These are phyloP conservation scores for Nephila pilipes DNA, from an alignment of 1,140 invertebrate species.

Conservation along the genomic window DNA sequence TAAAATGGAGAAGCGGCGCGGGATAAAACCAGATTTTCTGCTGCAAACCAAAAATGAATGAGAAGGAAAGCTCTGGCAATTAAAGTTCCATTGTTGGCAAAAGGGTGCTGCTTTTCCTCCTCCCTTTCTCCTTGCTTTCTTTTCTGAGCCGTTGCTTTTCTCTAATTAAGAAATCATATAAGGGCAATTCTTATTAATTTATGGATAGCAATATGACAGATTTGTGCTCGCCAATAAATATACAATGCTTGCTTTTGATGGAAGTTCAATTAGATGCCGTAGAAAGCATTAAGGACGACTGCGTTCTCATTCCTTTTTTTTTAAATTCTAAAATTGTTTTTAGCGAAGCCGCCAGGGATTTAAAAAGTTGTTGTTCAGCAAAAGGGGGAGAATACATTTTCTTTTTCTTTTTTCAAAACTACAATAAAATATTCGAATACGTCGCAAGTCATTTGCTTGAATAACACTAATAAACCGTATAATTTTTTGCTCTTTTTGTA, in stretches of 20 bases:
- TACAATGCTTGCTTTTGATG: conserved; percentile 9
- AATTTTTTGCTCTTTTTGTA: no score
- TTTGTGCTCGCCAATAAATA: background rate
- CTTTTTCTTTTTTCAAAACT: background rate
- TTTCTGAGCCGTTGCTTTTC: conserved; percentile 58
- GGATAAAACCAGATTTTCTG: conserved; percentile 72
- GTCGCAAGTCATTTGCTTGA: no score
- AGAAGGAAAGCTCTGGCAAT: conserved; percentile 61
- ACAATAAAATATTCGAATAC: background rate
- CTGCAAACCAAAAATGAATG: conserved; percentile 67
- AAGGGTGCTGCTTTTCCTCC: conserved; percentile 51
- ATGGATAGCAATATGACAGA: conserved; percentile 55
- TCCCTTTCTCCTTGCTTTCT: background rate
- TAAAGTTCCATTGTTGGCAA: conserved; percentile 70
- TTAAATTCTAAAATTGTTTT: background rate
- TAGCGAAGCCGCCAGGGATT: background rate
- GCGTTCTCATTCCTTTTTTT: background rate
- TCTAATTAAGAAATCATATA: conserved; percentile 74
- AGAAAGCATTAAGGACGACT: background rate
- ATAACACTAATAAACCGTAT: no score
- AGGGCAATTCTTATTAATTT: conserved; percentile 73
- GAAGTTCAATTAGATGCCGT: conserved; percentile 23
- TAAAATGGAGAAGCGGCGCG: conserved; percentile 68
- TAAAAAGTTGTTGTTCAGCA: background rate
- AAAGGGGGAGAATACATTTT: background rate